Conservation (phyloP, 2,888 invertebrate genomes). For the Coleophora flavipennella region DNA sequence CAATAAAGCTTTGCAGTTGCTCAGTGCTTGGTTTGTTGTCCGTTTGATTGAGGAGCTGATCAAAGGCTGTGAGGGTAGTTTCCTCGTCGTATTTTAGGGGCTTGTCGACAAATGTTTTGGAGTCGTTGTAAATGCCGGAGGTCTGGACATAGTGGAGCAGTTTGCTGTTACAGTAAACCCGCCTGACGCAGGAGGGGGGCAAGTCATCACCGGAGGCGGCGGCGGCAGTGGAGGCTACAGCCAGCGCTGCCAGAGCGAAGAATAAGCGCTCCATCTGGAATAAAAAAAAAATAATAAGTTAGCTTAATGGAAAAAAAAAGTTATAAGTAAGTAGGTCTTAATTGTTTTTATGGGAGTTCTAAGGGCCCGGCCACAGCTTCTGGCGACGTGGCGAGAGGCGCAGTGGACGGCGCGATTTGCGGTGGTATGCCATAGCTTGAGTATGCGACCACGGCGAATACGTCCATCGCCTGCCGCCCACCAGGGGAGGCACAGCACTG, state of each 20-base stretch:
- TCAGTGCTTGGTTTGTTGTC: conserved; percentile 56
- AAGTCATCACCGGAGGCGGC: conserved; percentile 29
- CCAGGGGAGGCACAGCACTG: too few relatives aligned
- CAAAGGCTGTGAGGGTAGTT: conserved; percentile 70
- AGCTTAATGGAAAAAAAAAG: too few relatives aligned
- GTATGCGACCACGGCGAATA: too few relatives aligned
- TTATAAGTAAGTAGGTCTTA: too few relatives aligned
- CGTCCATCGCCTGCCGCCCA: too few relatives aligned
- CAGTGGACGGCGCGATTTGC: too few relatives aligned
- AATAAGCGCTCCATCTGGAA: conserved; percentile 50
- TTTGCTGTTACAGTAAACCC: conserved; percentile 82
- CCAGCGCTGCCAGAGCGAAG: conserved; percentile 19
- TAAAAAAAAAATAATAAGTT: conserved; percentile 8
- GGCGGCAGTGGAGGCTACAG: conserved; percentile 17
- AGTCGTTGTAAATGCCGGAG: conserved; percentile 78
- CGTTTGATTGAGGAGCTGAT: conserved; percentile 64
- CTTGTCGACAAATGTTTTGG: conserved; percentile 88
- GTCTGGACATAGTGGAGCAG: conserved; percentile 81
- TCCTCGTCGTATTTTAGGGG: conserved; percentile 74
- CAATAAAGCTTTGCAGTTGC: conserved; percentile 68
- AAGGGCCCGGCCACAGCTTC: too few relatives aligned
- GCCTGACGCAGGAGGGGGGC: conserved; percentile 64
- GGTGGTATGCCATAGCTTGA: too few relatives aligned
- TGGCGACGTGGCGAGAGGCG: too few relatives aligned
- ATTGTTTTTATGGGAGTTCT: too few relatives aligned